Conservation (phyloP, 2,113 vertebrate species). For the Circaetus gallicus region DNA sequence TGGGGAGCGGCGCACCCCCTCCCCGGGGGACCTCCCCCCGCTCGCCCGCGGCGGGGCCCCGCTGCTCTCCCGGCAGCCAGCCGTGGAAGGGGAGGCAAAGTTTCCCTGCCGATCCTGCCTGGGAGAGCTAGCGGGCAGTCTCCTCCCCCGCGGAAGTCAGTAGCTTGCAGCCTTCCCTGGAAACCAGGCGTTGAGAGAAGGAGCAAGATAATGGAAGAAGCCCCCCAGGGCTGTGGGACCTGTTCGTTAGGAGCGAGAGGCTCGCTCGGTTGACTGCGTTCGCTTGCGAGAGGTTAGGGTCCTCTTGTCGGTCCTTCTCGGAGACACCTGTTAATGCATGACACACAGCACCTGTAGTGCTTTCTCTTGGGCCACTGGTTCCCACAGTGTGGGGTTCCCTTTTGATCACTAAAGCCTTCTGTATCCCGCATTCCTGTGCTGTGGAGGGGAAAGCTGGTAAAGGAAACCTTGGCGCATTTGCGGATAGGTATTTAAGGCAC, state of each 20-base stretch:
- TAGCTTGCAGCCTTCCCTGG: background rate
- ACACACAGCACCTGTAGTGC: background rate
- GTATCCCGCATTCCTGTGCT: background rate
- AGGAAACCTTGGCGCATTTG: background rate
- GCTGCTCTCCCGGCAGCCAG: background rate
- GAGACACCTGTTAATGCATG: constrained; percentile 11
- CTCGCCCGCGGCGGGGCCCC: background rate
- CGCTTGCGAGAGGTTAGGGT: background rate
- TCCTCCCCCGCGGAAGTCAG: background rate
- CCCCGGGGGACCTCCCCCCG: too few species aligned
- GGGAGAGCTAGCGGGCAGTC: constrained; percentile 30
- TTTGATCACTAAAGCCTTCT: background rate
- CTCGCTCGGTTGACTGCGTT: background rate
- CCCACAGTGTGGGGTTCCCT: background rate
- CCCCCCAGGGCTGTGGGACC: background rate
- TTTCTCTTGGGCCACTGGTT: background rate
- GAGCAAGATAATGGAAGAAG: background rate
- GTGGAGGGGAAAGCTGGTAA: background rate
- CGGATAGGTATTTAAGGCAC: background rate
- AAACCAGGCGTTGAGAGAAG: background rate
- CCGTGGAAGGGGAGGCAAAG: background rate
- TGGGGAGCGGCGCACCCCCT: background rate
- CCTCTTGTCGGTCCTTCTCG: background rate
- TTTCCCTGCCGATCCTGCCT: constrained; percentile 12
- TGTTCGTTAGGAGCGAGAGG: background rate